phyloP scores from a whole-genome alignment of 1,140 invertebrate genomes.

The Venturia canescens region DNA sequence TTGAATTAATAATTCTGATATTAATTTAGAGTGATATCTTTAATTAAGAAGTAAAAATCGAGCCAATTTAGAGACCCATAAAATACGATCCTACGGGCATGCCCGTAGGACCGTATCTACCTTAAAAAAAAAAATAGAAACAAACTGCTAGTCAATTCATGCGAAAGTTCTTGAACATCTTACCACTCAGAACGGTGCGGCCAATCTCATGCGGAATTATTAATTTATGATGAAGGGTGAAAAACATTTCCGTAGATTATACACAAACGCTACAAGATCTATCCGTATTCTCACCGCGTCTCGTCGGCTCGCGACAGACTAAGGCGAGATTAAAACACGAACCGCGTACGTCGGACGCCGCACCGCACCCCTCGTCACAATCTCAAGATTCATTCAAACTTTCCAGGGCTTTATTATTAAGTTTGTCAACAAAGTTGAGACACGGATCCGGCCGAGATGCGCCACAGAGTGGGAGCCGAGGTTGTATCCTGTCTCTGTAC shows the following conservation, averaged over 20 bases:
- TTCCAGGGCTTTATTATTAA: slow-evolving; percentile 35
- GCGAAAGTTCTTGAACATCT: too few species aligned
- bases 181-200: too few species aligned
- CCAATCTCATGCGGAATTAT: background rate
- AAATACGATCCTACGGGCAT: too few species aligned
- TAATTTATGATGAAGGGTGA: background rate
- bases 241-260: background rate
- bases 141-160: too few species aligned
- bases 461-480: background rate
- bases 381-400: slow-evolving; percentile 39
- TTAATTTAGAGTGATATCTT: too few species aligned
- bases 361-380: slow-evolving; percentile 27
- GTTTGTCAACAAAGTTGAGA: slow-evolving; percentile 33
- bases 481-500: background rate
- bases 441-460: background rate
- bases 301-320: background rate
- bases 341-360: slow-evolving; percentile 2
- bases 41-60: too few species aligned
- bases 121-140: too few species aligned
- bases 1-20: too few species aligned
- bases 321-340: slow-evolving; percentile 30
- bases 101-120: too few species aligned
- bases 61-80: too few species aligned
- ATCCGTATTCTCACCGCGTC: background rate
- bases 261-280: background rate